Base-by-base conservation (phyloP, 2,113 vertebrate species). In the Anoura caudifer region DNA sequence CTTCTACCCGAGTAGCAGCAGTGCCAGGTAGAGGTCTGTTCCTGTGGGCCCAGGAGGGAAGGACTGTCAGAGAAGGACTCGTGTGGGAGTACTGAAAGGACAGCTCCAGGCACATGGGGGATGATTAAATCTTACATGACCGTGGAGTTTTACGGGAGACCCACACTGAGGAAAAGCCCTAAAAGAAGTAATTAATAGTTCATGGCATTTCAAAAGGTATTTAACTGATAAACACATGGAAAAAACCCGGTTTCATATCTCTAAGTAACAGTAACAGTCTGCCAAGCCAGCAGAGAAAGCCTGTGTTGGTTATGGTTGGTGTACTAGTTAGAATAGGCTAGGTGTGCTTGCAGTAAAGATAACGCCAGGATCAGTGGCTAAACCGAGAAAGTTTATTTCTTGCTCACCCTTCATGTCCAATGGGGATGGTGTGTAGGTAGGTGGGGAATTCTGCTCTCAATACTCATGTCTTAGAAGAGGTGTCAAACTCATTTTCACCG, bases 311-410 rank as follows among this genome's bases (percentile, higher is more conserved):
- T 70, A 26, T 52, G 24, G 47, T 84, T 87, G 38, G 6, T 33
- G 4, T 56, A 41, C 31, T 36, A 33, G 61, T 83, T 17, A 45
- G 50, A 87, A 47, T 45, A 87, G 33, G n/a, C n/a, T 79, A 93
- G 43, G 90, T 82, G 52, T n/a, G 87, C 17, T 70, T 91, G 59
- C 45, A 38, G 52, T 72, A 86, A 96, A 93, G 96, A 88, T 43
- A 89, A 72, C 7, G 5, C 65, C 13, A 61, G 54, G 3, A 7
- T 36, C 43, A 63, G 41, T 45, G n/a, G n/a, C 79, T 96, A 43
- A 70, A 80, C 85, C 17, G 47, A 73, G 36, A 77, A 94, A 24
- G 15, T 36, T 81, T 77, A 61, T 82, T 76, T 86, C 61, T 85
- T 85, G 19, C 4, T 41, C 3, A 24, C 31, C 3, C 28, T 90